Evolutionary conservation across 2,888 invertebrate species (phyloP).

Genomic region (Diarsia mendica): DNA sequence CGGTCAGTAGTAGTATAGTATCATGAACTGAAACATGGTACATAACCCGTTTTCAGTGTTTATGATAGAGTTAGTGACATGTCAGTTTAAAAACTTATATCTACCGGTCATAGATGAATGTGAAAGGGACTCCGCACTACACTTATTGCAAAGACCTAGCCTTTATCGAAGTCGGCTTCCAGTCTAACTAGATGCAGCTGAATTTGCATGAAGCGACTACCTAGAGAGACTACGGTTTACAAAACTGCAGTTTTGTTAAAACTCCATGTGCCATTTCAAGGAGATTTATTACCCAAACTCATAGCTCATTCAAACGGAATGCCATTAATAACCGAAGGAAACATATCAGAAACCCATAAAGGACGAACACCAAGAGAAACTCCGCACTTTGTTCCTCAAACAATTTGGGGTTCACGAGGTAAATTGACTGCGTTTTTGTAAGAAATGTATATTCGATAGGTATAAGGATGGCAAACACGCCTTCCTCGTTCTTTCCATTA

Average conservation of each 20-base stretch:
- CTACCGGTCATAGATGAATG: too few species aligned
- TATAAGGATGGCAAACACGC: conserved; percentile 39
- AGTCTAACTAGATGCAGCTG: not conserved
- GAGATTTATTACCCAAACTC: not conserved
- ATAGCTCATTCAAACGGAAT: conserved; percentile 9
- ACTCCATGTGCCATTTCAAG: not conserved
- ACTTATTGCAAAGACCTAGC: too few species aligned
- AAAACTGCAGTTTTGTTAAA: not conserved
- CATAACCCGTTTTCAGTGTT: too few species aligned
- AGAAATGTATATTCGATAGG: conserved; percentile 52
- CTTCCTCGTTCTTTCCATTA: conserved; percentile 53
- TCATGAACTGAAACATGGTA: too few species aligned
- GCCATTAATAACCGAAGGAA: conserved; percentile 10
- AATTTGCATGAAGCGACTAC: not conserved
- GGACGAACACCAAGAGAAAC: conserved; percentile 30
- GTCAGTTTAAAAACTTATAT: too few species aligned
- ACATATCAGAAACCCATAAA: conserved; percentile 30
- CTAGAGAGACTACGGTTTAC: not conserved
- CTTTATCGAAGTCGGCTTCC: not conserved
- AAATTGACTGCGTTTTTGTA: conserved; percentile 60
- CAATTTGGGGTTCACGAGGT: conserved; percentile 37
- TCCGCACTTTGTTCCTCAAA: conserved; percentile 42
- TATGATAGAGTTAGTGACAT: too few species aligned
- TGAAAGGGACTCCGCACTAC: too few species aligned
- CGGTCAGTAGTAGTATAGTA: too few species aligned